Evolutionary conservation across 2,113 vertebrate genomes (phyloP).

Genomic region (Acanthisitta chloris): DNA sequence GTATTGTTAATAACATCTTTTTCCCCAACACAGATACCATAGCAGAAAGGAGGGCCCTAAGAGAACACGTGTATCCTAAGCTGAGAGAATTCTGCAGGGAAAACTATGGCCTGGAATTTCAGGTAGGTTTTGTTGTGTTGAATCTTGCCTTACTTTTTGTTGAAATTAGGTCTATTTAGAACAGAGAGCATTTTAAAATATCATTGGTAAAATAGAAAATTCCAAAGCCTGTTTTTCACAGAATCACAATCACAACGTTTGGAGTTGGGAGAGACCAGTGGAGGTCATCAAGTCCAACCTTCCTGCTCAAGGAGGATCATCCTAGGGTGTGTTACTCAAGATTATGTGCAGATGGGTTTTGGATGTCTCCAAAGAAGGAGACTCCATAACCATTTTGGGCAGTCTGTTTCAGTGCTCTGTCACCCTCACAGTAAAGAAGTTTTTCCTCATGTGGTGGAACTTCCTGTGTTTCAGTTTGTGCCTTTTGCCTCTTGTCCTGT

Average conservation of each 20-base stretch:
- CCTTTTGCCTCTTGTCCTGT: neutral
- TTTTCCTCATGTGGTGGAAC: neutral
- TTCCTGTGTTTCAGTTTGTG: neutral
- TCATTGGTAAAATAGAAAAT: neutral
- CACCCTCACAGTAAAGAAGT: neutral
- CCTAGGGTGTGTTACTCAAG: neutral
- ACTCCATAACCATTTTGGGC: neutral
- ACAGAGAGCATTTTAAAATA: neutral
- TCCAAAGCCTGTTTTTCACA: neutral
- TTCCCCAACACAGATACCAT: constrained; percentile 85
- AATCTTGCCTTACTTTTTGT: neutral
- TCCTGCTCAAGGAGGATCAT: neutral
- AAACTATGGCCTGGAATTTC: constrained; percentile 98
- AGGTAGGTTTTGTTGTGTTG: constrained; percentile 75
- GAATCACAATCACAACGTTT: rapidly evolving
- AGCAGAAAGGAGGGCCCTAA: constrained; percentile 92
- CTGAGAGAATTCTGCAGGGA: constrained; percentile 98
- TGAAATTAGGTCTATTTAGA: neutral
- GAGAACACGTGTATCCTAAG: constrained; percentile 96
- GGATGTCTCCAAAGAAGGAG: neutral
- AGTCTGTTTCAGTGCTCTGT: neutral
- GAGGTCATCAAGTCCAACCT: neutral
- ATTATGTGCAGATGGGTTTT: neutral
- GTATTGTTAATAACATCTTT: neutral
- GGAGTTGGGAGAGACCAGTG: neutral